Base-by-base conservation (phyloP, 2,888 invertebrate genomes). In the Thereva unica region DNA sequence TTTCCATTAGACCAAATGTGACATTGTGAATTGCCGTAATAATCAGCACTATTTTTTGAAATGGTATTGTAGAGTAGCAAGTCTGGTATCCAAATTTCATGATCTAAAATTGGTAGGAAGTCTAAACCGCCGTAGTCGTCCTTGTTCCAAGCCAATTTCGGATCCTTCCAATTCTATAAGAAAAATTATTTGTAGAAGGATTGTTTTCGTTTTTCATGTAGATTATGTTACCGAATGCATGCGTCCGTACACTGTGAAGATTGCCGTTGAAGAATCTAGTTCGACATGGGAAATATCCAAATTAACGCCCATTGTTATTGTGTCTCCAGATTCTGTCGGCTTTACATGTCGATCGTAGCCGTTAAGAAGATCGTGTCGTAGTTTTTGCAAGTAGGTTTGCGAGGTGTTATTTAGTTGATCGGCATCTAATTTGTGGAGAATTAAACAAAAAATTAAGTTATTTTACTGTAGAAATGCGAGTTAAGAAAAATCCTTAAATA, bases 21-120 rank as follows among this genome's bases (percentile, higher is more conserved):
- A 64, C 84, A 83, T 71, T 85, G 83, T 0, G 85, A 84, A 74
- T 85, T 85, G 1, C 85, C 85, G 72, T 84, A 86, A 72, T 85
- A 84, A 71, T 85, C 87, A 45, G 86, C 83, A 7, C 84, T 83
- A 49, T 83, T 84, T 44, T 85, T 84, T 6, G 84, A 83, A 3
- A 87, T 87, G 69, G 89, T 87, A 80, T 91, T 92, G 72, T 89
- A 87, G 9, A 91, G 82, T 69, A 79, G 72, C 68, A 91, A 82
- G 77, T 91, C 92, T 4, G 92, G 93, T 77, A 86, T 85, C 91
- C 93, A 93, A 72, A 92, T 83, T 76, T 91, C 89, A 77, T 87
- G 88, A 67, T 86, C 86, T 6, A 86, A 85, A 74, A 89, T 81
- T 75, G 88, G 84, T 45, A 89, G 78, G 49, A 79, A 78, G 23